These are phyloP conservation scores for Drosophila nr. medialis DNA, from an alignment of 2,888 invertebrate genomes.

Conservation along the genomic window DNA sequence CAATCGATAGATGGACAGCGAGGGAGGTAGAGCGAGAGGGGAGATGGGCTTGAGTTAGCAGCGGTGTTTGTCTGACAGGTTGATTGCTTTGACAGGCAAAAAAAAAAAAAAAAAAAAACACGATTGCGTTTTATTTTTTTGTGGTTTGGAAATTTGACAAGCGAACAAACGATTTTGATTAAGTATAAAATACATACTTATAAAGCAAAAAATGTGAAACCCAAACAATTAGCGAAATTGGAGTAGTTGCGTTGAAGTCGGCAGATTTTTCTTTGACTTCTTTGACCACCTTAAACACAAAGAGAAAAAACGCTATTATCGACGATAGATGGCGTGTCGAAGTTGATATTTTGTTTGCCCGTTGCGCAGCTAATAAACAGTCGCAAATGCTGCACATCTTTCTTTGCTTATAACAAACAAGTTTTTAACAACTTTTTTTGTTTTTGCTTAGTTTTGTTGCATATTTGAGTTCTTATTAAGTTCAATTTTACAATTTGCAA, in stretches of 20 bases:
- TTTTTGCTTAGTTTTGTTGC: not conserved
- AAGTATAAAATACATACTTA: slow-evolving; percentile 2
- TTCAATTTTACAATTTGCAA: not conserved
- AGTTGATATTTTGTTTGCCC: not conserved
- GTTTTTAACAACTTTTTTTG: not conserved
- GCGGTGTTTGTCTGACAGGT: slow-evolving; percentile 35
- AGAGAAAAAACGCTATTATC: not conserved
- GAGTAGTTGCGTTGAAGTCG: slow-evolving; percentile 26
- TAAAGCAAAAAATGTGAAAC: slow-evolving; percentile 1
- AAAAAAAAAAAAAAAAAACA: slow-evolving; percentile 16
- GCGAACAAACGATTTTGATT: slow-evolving; percentile 26
- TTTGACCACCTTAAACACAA: slow-evolving; percentile 27
- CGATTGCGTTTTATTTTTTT: slow-evolving; percentile 1
- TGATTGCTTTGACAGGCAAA: slow-evolving; percentile 35
- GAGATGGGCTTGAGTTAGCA: slow-evolving; percentile 3
- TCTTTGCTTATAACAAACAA: not conserved
- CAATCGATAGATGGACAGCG: slow-evolving; percentile 26
- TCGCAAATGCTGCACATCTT: not conserved
- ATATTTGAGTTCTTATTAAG: not conserved
- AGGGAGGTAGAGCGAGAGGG: not conserved
- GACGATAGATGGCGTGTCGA: slow-evolving; percentile 8
- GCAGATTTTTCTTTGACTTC: not conserved
- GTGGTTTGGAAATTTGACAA: slow-evolving; percentile 27
- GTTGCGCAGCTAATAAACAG: not conserved
- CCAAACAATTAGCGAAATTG: slow-evolving; percentile 51